Conservation (phyloP, 1,140 invertebrate species). For the Bombyx mandarina region DNA sequence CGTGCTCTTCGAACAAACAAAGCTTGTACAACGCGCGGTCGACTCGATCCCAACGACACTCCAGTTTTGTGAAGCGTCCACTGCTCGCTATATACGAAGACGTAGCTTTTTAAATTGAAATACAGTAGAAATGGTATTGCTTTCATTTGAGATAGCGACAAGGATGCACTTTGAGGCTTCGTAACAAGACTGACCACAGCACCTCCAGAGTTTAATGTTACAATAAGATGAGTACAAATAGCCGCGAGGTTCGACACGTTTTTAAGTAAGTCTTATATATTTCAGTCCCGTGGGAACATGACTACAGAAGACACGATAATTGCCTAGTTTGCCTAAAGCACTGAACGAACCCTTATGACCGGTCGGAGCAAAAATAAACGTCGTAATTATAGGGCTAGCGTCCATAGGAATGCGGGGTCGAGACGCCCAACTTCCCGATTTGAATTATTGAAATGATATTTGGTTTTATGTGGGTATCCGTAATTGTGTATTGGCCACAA, state of each 20-base stretch:
- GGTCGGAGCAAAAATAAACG: slow-evolving; percentile 33
- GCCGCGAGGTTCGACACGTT: slow-evolving; percentile 51
- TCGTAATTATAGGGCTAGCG: slow-evolving; percentile 38
- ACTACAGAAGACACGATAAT: slow-evolving; percentile 52
- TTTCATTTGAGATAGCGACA: slow-evolving; percentile 7
- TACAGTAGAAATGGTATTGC: slow-evolving; percentile 23
- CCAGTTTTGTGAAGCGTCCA: neutral
- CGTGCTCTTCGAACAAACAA: slow-evolving; percentile 45
- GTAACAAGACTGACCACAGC: slow-evolving; percentile 37
- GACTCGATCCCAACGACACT: too few relatives aligned
- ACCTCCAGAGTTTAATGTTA: slow-evolving; percentile 39
- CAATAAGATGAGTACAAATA: slow-evolving; percentile 30
- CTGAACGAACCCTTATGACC: slow-evolving; percentile 30
- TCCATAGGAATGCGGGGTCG: slow-evolving; percentile 24
- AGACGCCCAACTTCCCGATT: slow-evolving; percentile 12
- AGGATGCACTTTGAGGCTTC: slow-evolving; percentile 39
- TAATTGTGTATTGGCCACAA: too few relatives aligned
- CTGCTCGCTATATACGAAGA: neutral
- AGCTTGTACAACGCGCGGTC: slow-evolving; percentile 19
- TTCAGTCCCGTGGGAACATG: slow-evolving; percentile 54
- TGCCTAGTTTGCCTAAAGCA: slow-evolving; percentile 49
- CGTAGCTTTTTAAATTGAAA: neutral
- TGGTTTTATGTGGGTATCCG: slow-evolving; percentile 12
- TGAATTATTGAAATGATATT: slow-evolving; percentile 36
- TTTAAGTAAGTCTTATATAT: slow-evolving; percentile 46